Percentiles rank a stretch among this genome's conserved stretches.
Conservation (phyloP, 2,113 vertebrate genomes). For the Thamnophis sirtalis region DNA sequence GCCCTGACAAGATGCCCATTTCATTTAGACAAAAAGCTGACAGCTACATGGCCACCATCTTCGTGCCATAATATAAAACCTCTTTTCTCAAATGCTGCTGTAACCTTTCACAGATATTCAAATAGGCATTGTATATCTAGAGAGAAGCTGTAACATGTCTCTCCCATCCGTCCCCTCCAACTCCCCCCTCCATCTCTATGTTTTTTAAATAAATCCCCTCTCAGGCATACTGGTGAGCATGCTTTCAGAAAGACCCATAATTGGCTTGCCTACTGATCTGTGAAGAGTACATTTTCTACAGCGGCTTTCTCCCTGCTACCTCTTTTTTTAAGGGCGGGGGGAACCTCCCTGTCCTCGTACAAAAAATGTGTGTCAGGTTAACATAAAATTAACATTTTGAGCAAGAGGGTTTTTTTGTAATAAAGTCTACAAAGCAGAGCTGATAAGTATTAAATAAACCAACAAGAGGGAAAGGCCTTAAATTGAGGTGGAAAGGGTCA, state of each 20-base stretch:
- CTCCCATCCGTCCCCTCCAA: background rate
- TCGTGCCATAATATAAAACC: conserved; percentile 37
- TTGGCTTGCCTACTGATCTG: conserved; percentile 52
- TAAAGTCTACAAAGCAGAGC: background rate
- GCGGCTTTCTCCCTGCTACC: conserved; percentile 19
- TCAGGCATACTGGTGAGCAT: conserved; percentile 22
- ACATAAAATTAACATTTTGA: background rate
- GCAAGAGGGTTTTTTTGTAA: conserved; percentile 1
- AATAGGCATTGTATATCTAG: conserved; percentile 37
- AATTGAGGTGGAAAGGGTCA: background rate
- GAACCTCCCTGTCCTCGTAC: conserved; percentile 19
- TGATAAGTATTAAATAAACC: conserved; percentile 26
- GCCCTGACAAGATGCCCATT: conserved; percentile 62
- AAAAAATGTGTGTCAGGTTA: conserved; percentile 19
- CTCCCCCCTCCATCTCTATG: conserved; percentile 22
- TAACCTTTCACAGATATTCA: conserved; percentile 49
- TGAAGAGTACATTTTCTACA: conserved; percentile 46
- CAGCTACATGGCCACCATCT: conserved; percentile 57
- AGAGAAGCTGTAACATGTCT: conserved; percentile 29
- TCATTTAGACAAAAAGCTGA: conserved; percentile 40
- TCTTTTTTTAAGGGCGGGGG: background rate
- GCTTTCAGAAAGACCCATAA: conserved; percentile 41
- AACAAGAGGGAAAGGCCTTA: background rate
- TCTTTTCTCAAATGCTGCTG: conserved; percentile 39
- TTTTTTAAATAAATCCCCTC: conserved; percentile 13